Evolutionary conservation across 2,113 vertebrate species (phyloP), one percentile per base, ranked within the genome.

Genomic region (Garra rufa): DNA sequence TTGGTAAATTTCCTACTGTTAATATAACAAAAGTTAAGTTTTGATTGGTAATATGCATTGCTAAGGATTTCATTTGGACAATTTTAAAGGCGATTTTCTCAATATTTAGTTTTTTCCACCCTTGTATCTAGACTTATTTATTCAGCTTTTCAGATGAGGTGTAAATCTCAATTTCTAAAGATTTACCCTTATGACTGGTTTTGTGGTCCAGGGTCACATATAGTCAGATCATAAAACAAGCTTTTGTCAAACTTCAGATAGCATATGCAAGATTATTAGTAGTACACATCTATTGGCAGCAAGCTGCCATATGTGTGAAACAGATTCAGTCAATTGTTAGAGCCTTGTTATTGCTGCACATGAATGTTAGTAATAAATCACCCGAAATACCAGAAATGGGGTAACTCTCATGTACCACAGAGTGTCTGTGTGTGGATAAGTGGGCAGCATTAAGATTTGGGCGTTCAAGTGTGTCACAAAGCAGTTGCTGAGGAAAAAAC

Each of bases 391-490:
- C 59, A 41, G 30, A 55, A 55, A 59, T 43, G 19, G 76, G 76
- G 3, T 81, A 75, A 70, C 73, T 17, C 13, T 52, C 28, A 9
- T 81, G 55, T 19, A 70, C 59, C 10, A 76, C 46, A 50, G 10
- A 76, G 19, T 48, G 41, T 24, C 11, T 76, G 52, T 30, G 28
- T 73, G 43, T 67, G n/a, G 19, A 41, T 74, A 28, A 61, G 28
- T 83, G 69, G 43, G 69, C 73, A 79, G 55, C 52, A 17, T 80
- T 43, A 67, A 30, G 14, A 74, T 78, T 80, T 44, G 61, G 75
- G 7, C 69, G 14, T 83, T 59, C 69, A 74, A 75, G 34, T 76
- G 46, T 83, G 83, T 85, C 52, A 82, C 30, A 85, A 81, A 83
- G 63, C 28, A 71, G 38, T 28, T 59, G 63, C 63, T 46, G 57